These are phyloP conservation scores for Galeopterus variegatus DNA, from an alignment of 2,113 vertebrate species.

Conservation along the genomic window DNA sequence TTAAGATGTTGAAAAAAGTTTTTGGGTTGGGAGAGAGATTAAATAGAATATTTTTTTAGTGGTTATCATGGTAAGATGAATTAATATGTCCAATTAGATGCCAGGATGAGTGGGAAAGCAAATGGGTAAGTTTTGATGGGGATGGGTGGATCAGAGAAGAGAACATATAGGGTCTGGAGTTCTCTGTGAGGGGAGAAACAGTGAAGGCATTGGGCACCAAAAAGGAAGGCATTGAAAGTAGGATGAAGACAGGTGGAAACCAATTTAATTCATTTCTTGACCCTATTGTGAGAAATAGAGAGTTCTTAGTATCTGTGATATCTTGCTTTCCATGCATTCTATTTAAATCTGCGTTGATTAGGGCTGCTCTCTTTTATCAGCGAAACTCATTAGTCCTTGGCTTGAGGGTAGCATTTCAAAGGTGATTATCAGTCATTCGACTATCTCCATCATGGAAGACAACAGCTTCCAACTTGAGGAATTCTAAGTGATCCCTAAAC, in stretches of 20 bases:
- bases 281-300: neutral
- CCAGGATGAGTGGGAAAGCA: neutral
- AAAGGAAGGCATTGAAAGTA: neutral
- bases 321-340: neutral
- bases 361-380: conserved; percentile 27
- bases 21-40: neutral
- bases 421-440: conserved; percentile 5
- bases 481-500: conserved; percentile 37
- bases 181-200: neutral
- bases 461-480: conserved; percentile 10
- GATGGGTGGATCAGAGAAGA: neutral
- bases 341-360: conserved; percentile 33
- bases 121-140: neutral
- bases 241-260: neutral
- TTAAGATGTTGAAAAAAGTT: neutral
- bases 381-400: conserved; percentile 34
- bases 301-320: conserved; percentile 4
- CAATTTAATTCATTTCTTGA: conserved; percentile 58
- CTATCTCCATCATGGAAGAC: neutral
- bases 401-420: conserved; percentile 65
- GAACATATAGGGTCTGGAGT: neutral
- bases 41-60: conserved; percentile 42
- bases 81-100: conserved; percentile 5
- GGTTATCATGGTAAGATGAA: conserved; percentile 51
- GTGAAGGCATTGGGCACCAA: neutral